Base-by-base conservation (phyloP, 1,140 invertebrate species). In the Cheumatopsyche charites region DNA sequence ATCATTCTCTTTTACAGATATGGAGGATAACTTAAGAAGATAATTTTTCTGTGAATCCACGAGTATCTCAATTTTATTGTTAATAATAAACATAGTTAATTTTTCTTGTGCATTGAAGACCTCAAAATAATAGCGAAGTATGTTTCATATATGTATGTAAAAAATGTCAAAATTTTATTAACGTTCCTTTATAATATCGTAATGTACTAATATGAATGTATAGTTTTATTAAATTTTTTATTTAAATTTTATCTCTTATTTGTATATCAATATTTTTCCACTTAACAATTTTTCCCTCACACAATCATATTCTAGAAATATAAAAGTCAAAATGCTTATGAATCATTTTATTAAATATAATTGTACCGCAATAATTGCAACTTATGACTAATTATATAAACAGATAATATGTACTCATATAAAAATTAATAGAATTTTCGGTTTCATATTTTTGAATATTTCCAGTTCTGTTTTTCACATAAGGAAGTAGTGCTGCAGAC, bases 401-500 rank as follows among this genome's bases (percentile, higher is more conserved):
- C 21, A n/a, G 17, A 58, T 12, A 58, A 11, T 21, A 62, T 62
- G 15, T 5, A 41, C 23, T 58, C 12, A 58, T 15, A 58, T 19
- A 3, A 58, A 23, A 19, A 23, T 3, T 15, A 58, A 23, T n/a
- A n/a, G n/a, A n/a, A n/a, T n/a, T n/a, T n/a, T n/a, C n/a, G 19
- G 19, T 25, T 6, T 19, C 23, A 23, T 26, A 15, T 13, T 21
- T 58, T 19, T n/a, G 15, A 6, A 21, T 25, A 11, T 62, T 21
- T 23, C 19, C 25, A 62, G 11, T 62, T 12, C 13, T 9, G 58
- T 4, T 36, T 36, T 36, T 36, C 65, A 76, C 66, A 76, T 73
- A 42, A 76, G 62, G 70, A 76, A 76, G 47, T 76, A 76, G 55
- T 76, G 75, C 75, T 76, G 72, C 23, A 73, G 71, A 55, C 29